These are phyloP conservation scores for Branchellion lobata DNA, from an alignment of 2,888 invertebrate species.

Conservation along the genomic window DNA sequence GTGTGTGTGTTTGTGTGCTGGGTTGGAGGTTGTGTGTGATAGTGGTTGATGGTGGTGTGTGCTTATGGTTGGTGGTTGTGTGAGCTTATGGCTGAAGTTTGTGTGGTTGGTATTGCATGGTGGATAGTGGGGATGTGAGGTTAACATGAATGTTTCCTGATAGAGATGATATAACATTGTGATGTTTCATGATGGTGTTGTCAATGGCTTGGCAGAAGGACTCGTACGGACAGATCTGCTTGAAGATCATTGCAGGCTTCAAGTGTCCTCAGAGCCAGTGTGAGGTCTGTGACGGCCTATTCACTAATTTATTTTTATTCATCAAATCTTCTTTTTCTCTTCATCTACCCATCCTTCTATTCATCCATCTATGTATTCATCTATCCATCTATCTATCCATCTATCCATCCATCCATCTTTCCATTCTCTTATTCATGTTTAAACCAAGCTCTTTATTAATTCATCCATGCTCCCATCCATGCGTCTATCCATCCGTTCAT, in stretches of 20 bases:
- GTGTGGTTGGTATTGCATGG: no score
- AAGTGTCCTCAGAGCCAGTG: constrained; percentile 94
- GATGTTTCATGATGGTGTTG: no score
- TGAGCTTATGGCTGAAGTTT: no score
- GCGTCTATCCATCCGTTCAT: background rate
- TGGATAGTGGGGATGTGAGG: no score
- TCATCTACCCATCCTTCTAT: background rate
- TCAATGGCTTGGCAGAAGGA: constrained; percentile 67
- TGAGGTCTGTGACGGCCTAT: constrained; percentile 73
- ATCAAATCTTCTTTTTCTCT: background rate
- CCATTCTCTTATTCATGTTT: background rate
- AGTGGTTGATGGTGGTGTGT: no score
- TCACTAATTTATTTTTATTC: background rate
- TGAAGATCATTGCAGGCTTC: constrained; percentile 98
- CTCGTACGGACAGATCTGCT: constrained; percentile 93
- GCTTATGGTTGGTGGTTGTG: no score
- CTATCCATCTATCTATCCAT: constrained; percentile 1
- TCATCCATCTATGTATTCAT: constrained; percentile 6
- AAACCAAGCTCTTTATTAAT: background rate
- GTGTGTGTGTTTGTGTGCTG: no score
- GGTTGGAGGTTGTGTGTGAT: no score
- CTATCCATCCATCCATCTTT: background rate
- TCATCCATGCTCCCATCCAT: background rate
- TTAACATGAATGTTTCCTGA: no score
- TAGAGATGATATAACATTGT: no score